phyloP scores from a whole-genome alignment of 1,140 invertebrate genomes.

The Aphis gossypii region DNA sequence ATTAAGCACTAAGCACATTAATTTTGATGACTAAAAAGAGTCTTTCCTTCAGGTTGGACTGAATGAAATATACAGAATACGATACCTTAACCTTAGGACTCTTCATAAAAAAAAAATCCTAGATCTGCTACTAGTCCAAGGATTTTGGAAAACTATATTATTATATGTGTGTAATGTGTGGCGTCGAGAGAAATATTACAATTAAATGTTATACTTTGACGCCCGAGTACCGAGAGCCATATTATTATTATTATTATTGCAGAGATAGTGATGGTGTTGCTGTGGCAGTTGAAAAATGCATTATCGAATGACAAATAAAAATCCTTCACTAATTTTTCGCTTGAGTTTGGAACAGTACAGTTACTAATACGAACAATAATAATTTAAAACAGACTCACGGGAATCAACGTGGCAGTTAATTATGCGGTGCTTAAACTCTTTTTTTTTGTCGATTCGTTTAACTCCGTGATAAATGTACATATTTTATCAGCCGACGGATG shows the following conservation, averaged over 20 bases:
- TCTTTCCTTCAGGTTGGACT: too few species aligned
- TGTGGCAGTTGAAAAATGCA: neutral
- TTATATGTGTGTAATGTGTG: neutral
- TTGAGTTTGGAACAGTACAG: neutral
- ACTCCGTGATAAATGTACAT: neutral
- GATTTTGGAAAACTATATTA: neutral
- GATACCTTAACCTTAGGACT: too few species aligned
- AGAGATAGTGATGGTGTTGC: neutral
- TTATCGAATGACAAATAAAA: neutral
- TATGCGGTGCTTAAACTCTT: neutral
- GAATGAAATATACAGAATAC: too few species aligned
- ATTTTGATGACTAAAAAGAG: too few species aligned
- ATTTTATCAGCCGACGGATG: neutral
- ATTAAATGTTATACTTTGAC: neutral
- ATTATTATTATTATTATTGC: neutral
- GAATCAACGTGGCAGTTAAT: neutral
- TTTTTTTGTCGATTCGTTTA: neutral
- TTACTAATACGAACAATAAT: neutral
- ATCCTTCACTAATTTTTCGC: neutral
- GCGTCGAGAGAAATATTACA: neutral
- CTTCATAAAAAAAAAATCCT: too few species aligned
- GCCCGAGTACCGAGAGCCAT: neutral
- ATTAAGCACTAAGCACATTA: too few species aligned
- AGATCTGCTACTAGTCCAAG: too few species aligned
- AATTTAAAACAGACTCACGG: constrained; percentile 8